Percentiles rank a stretch among this genome's conserved stretches.
Evolutionary conservation across 1,140 invertebrate genomes (phyloP).

Genomic region (Brachionus plicatilis): DNA sequence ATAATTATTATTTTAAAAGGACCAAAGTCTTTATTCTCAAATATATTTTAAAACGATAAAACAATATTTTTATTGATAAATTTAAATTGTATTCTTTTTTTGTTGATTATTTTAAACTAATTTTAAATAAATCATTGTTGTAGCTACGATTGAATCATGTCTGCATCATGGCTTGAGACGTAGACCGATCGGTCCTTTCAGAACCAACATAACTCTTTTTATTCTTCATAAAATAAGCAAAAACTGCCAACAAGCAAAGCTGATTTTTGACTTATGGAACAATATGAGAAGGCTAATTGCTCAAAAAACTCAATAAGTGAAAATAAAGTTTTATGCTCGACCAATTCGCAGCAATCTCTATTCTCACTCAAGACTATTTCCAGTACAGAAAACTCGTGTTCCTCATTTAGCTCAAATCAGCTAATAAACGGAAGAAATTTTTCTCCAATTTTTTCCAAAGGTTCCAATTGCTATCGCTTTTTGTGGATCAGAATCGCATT

Average conservation of each 20-base stretch:
- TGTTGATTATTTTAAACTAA: not conserved
- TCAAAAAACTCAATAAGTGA: not conserved
- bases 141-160: constrained; percentile 78
- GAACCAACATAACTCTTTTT: constrained; percentile 77
- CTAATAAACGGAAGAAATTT: constrained; percentile 38
- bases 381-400: not conserved
- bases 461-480: constrained; percentile 61
- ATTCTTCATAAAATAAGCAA: constrained; percentile 83
- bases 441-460: constrained; percentile 17
- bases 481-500: constrained; percentile 82
- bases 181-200: constrained; percentile 72
- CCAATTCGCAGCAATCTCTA: not conserved
- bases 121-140: not conserved
- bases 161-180: constrained; percentile 75
- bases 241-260: constrained; percentile 65
- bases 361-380: not conserved
- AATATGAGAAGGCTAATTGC: constrained; percentile 45
- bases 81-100: not conserved
- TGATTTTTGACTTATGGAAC: constrained; percentile 67
- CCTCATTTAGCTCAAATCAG: not conserved
- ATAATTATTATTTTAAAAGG: too few relatives aligned
- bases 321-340: not conserved
- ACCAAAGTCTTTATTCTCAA: too few relatives aligned
- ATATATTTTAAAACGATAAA: too few relatives aligned
- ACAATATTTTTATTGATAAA: too few relatives aligned